A percentile compares a stretch with the other conserved stretches of the same genome.
These are phyloP conservation scores for Gallinago jamesoni DNA, from an alignment of 2,113 vertebrate species.

Conservation along the genomic window DNA sequence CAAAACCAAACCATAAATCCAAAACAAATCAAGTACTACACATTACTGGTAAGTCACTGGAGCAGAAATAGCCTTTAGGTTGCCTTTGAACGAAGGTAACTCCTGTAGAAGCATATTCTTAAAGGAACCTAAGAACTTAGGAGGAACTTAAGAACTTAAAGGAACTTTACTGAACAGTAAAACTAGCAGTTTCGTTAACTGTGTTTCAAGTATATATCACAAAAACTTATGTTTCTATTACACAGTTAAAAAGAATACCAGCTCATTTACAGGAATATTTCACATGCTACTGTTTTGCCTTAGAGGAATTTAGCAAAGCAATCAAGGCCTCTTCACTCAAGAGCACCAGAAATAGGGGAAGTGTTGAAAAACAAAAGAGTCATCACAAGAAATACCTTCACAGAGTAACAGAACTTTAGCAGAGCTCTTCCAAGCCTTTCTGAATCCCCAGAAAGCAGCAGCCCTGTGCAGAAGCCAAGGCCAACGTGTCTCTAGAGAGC, in stretches of 20 bases:
- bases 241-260: background rate
- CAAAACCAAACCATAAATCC: background rate
- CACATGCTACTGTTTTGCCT: background rate
- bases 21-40: background rate
- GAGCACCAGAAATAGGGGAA: background rate
- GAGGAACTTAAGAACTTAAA: too few species aligned
- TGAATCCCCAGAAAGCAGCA: background rate
- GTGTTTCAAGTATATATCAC: background rate
- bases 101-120: background rate
- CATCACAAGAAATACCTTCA: background rate
- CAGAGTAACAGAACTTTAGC: background rate
- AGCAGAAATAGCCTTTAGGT: background rate
- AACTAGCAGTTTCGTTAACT: background rate
- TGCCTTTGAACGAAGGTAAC: background rate
- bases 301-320: background rate
- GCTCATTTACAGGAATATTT: background rate
- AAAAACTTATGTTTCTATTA: background rate
- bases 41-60: background rate
- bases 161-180: background rate
- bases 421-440: background rate
- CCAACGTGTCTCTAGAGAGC: background rate
- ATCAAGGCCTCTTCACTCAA: background rate
- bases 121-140: background rate
- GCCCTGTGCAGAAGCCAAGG: background rate
- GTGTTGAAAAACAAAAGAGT: background rate